Evolutionary conservation across 2,797 vertebrate genomes (phyloP).

Genomic region (Coreius guichenoti): DNA sequence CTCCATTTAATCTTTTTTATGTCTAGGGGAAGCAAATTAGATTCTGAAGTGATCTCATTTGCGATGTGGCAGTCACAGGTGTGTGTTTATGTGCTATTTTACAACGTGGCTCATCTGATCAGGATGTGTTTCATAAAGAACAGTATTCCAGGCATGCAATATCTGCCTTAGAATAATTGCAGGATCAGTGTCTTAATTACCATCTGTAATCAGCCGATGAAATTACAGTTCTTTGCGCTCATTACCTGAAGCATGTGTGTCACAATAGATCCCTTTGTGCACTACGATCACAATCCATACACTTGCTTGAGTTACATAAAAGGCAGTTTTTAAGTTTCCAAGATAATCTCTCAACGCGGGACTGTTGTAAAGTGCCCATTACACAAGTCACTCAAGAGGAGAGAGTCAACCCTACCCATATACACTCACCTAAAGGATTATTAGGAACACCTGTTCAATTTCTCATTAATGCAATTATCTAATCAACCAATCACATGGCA

Average conservation of each 20-base stretch:
- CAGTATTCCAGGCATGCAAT: conserved; percentile 59
- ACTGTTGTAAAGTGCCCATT: conserved; percentile 34
- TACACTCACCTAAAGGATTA: no score
- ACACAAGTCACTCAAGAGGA: conserved; percentile 19
- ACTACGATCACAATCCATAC: background rate
- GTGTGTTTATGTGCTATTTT: conserved; percentile 17
- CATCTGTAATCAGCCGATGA: conserved; percentile 68
- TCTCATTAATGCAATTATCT: no score
- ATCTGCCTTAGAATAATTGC: conserved; percentile 71
- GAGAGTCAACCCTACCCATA: background rate
- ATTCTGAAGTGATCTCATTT: background rate
- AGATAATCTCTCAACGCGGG: background rate
- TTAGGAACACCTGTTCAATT: no score
- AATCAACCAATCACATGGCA: no score
- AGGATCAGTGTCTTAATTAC: conserved; percentile 75
- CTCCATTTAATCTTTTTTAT: background rate
- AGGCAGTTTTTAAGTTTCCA: background rate
- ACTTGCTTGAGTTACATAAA: conserved; percentile 2
- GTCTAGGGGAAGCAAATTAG: background rate
- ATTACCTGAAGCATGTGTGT: conserved; percentile 65
- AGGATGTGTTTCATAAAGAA: conserved; percentile 10
- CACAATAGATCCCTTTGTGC: conserved; percentile 59
- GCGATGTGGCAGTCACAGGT: background rate
- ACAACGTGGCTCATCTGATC: background rate
- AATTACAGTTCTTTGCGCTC: conserved; percentile 65